Conservation (phyloP, 2,797 vertebrate species). For the Chloroceryle amazona region DNA sequence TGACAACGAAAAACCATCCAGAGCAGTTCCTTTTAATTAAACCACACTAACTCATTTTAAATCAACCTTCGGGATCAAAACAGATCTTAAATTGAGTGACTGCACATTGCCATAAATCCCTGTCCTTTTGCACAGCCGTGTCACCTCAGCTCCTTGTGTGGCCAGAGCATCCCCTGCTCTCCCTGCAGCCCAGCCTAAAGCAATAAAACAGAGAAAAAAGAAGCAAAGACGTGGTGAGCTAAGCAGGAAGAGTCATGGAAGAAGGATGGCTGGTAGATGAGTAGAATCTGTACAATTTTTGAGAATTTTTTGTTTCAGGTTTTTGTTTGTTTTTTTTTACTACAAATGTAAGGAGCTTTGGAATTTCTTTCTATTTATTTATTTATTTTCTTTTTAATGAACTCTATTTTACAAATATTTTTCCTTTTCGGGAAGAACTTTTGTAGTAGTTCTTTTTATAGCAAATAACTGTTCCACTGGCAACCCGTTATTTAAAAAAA, state of each 20-base stretch:
- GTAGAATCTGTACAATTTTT: not conserved
- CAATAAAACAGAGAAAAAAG: not conserved
- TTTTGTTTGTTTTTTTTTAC: not conserved
- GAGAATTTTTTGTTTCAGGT: not conserved
- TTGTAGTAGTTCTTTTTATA: not conserved
- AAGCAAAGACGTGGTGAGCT: fast-evolving
- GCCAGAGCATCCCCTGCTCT: fast-evolving
- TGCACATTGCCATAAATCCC: not conserved
- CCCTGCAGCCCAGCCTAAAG: not conserved
- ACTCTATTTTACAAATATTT: not conserved
- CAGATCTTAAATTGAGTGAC: not conserved
- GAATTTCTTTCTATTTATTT: too few species aligned
- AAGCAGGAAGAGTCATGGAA: not conserved
- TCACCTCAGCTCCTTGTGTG: fast-evolving
- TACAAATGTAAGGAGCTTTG: not conserved
- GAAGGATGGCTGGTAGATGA: fast-evolving
- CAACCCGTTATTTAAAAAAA: not conserved
- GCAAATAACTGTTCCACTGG: not conserved
- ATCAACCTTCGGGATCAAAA: not conserved
- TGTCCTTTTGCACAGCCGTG: fast-evolving
- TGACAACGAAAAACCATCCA: not conserved
- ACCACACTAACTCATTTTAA: not conserved
- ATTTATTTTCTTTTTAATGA: fast-evolving
- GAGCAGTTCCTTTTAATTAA: not conserved
- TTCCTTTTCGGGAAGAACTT: not conserved